Percentiles rank a stretch among this genome's conserved stretches.
Evolutionary conservation across 1,140 invertebrate genomes (phyloP).

Genomic region (Telenomus remus): DNA sequence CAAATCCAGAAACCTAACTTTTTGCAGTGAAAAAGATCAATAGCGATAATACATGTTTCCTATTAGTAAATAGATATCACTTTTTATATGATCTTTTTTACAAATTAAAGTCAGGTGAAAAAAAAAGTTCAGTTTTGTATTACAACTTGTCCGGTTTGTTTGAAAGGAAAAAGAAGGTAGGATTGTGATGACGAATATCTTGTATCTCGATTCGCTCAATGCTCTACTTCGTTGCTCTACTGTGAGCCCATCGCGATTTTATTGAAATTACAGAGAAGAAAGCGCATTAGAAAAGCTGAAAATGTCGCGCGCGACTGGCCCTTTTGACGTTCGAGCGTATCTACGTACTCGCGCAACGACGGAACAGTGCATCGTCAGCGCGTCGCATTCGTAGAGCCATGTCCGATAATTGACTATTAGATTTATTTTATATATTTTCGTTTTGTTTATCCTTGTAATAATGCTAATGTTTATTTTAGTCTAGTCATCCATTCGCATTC

Average conservation of each 20-base stretch:
- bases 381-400: constrained; percentile 70
- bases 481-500: constrained; percentile 23
- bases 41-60: too few species aligned
- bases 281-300: constrained; percentile 63
- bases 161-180: constrained; percentile 2
- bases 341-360: constrained; percentile 60
- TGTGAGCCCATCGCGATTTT: constrained; percentile 41
- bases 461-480: neutral
- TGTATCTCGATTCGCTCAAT: constrained; percentile 10
- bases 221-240: constrained; percentile 30
- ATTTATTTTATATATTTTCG: constrained; percentile 55
- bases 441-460: constrained; percentile 43
- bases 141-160: neutral
- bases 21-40: too few species aligned
- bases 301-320: constrained; percentile 52
- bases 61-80: too few species aligned
- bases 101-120: too few species aligned
- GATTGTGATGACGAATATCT: constrained; percentile 30
- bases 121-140: neutral
- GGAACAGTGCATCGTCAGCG: constrained; percentile 48
- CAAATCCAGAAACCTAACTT: too few species aligned
- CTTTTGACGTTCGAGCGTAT: constrained; percentile 51
- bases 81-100: neutral
- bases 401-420: constrained; percentile 70
- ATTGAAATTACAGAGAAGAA: constrained; percentile 50